A percentile compares a stretch with the other conserved stretches of the same genome.
These are phyloP conservation scores for Berghia stephanieae DNA, from an alignment of 1,140 invertebrate species.

Conservation along the genomic window DNA sequence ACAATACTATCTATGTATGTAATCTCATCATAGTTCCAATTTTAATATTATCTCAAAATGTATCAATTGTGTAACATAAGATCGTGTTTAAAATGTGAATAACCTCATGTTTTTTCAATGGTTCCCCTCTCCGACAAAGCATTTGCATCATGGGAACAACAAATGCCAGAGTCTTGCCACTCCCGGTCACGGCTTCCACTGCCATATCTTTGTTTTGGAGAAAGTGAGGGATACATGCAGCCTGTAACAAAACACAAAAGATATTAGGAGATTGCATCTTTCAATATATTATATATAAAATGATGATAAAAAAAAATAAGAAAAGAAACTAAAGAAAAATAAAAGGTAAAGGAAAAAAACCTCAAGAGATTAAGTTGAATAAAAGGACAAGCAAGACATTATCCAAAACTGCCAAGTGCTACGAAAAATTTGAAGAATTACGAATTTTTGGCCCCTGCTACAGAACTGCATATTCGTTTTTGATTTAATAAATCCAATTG, in stretches of 20 bases:
- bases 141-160: constrained; percentile 90
- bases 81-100: no score
- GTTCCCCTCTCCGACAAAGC: constrained; percentile 72
- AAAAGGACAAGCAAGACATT: no score
- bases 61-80: no score
- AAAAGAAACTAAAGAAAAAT: background rate
- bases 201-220: constrained; percentile 93
- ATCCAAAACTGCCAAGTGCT: no score
- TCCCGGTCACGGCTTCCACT: constrained; percentile 95
- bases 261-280: constrained; percentile 15
- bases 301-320: background rate
- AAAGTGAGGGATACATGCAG: constrained; percentile 90
- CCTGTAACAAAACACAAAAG: constrained; percentile 67
- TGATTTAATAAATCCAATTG: no score
- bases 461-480: no score
- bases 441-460: no score
- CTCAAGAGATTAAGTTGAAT: background rate
- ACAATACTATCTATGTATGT: no score
- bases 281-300: constrained; percentile 16
- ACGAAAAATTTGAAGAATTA: no score
- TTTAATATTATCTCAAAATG: no score
- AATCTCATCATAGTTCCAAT: no score
- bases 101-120: constrained; percentile 79
- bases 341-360: background rate
- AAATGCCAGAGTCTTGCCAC: constrained; percentile 96